Conservation (phyloP, 2,113 vertebrate species). For the Psittacula cyanocephala region DNA sequence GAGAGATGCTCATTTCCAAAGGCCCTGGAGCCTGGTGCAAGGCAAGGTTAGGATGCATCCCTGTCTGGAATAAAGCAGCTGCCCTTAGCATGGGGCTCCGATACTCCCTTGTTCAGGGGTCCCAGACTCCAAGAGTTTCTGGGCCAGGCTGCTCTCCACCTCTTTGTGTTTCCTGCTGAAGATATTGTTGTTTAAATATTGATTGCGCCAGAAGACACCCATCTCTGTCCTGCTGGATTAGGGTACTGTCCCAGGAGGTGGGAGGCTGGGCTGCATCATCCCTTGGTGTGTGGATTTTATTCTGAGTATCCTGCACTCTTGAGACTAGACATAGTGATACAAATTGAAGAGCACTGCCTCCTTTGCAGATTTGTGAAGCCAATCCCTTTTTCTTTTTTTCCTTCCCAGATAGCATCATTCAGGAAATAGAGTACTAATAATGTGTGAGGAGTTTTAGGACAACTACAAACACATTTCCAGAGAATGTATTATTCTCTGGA, state of each 20-base stretch:
- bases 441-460: neutral
- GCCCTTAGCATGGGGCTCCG: neutral
- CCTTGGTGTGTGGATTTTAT: neutral
- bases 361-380: neutral
- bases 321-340: neutral
- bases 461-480: slow-evolving; percentile 30
- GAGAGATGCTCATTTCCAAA: neutral
- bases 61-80: neutral
- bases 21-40: neutral
- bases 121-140: neutral
- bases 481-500: slow-evolving; percentile 28
- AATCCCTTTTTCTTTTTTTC: neutral
- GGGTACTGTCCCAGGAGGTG: neutral
- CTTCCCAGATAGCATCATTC: neutral
- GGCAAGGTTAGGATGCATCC: neutral
- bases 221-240: neutral
- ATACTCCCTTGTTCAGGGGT: neutral
- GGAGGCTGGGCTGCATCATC: neutral
- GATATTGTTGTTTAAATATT: neutral
- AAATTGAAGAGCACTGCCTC: neutral
- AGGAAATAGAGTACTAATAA: neutral
- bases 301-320: neutral
- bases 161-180: neutral
- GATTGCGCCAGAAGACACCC: neutral
- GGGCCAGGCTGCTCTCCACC: neutral